Base-by-base conservation (phyloP, 1,140 invertebrate species). In the Hyposmocoma kahamanoa region DNA sequence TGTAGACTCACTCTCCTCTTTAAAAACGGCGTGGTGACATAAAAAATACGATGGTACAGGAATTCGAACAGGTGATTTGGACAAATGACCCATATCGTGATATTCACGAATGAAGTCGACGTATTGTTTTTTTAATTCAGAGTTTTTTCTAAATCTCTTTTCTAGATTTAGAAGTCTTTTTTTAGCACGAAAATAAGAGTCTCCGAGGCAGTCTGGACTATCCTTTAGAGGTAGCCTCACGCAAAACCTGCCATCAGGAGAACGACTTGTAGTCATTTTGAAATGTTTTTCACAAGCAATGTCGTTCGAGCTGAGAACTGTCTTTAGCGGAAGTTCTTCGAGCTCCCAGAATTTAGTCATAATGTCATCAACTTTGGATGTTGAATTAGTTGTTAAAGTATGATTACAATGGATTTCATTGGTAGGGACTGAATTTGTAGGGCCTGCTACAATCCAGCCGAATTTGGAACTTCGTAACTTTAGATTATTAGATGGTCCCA, bases 11-110 rank as follows among this genome's bases (percentile, higher is more conserved):
- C 42, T 43, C 3, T 13, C 1, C 2, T 2, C 13, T 6, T 17
- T 11, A 4, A 43, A 18, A 13, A 22, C 54, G 32, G 17, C 39
- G 18, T 46, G 51, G 45, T 34, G 67, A 50, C 18, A 56, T 53
- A n/a, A 58, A n/a, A 9, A 1, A 26, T 28, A 67, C 9, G 6
- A 9, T 6, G 42, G 42, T 51, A 11, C 47, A 18, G 48, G 57
- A 55, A n/a, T 50, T 8, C 9, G 3, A n/a, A 26, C 6, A 15
- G 22, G 11, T 5, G 32, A 34, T 20, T 41, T 20, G 13, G 38
- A 41, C 1, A 9, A 41, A 3, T 21, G 38, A 1, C 38, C 46
- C 4, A 48, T n/a, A 3, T n/a, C 15, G 3, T 11, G 3, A 18
- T 48, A 48, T 22, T 48, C 46, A 13, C 17, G 1, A 15, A 48